Base-by-base conservation (phyloP, 2,888 invertebrate genomes). In the Strigamia transsilvanica region DNA sequence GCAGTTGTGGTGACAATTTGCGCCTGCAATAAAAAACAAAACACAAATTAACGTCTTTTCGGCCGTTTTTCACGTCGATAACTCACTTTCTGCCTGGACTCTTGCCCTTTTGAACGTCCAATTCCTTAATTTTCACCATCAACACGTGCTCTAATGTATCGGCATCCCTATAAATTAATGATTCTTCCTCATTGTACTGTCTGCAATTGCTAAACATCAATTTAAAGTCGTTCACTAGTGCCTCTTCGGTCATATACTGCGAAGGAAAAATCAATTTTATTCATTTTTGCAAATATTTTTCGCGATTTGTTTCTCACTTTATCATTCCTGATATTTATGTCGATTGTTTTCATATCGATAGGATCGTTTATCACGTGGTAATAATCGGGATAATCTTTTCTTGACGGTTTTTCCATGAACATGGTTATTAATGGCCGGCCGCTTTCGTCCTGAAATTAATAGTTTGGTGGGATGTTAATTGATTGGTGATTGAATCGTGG, bases 201-300 rank as follows among this genome's bases (percentile, higher is more conserved):
- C 97, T 94, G 86, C 99, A 99, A 89, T 99, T 99, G 83, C 93
- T 92, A 88, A 99, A 99, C 98, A 99, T 98, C n/a, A 97, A 90
- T 84, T 91, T 90, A 85, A 92, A 91, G 87, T 93, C 92, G 78
- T 89, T 89, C 83, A 92, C 88, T 83, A 92, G 87, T 84, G 91
- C 91, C 79, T 90, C 90, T 85, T 92, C 91, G 81, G 87, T 90
- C 83, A 88, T 88, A 86, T 92, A 93, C 87, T 89, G 85, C 9
- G 86, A 85, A 83, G 15, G 78, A 79, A 82, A 77, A 80, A 38
- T 21, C n/a, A 78, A 78, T 77, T 10, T 82, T 73, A 80, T 32
- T 82, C 84, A 84, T 83, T 13, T 66, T 66, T 66, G 6, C 1
- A 10, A 1, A 3, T 3, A n/a, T 27, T 27, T 27, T 27, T 32